Base-by-base conservation (phyloP, 2,797 vertebrate species). In the Hylomyscus alleni region DNA sequence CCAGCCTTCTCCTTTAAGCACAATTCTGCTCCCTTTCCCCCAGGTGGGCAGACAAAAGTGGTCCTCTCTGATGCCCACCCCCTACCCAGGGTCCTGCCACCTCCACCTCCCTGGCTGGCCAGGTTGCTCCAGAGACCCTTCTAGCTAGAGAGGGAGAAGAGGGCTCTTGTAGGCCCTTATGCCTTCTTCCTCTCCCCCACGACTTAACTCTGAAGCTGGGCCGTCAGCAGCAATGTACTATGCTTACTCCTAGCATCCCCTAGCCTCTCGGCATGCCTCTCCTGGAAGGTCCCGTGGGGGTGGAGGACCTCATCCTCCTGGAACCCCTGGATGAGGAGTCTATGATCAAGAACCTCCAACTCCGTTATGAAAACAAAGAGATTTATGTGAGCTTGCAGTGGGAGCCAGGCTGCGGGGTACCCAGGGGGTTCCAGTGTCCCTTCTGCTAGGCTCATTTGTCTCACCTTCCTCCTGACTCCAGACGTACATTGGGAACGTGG, bases 401-500 rank as follows among this genome's bases (percentile, higher is more conserved):
- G 47, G 19, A 58, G 26, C 37, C 60, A 1, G n/a, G 9, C 56
- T 40, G 20, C 17, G 60, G 75, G 52, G 7, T 95, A 83, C 81
- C n/a, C 15, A 50, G 82, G n/a, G 73, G 34, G 34, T 24, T n/a
- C 73, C 31, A 0, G 0, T 12, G 17, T 44, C 8, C 19, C 8
- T 22, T 12, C 20, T 8, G 2, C 34, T 24, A 6, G 1, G 31
- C 50, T 96, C 76, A 90, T 54, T 58, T 84, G 22, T 34, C 91
- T 90, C n/a, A 1, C 26, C 29, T 76, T 87, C 65, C 84, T 80
- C 54, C 29, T 50, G 54, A 13, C 86, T 75, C 4, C 95, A 99
- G 99, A 99, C 99, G 0, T 99, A 99, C 95, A 99, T 99, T 0
- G 99, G 99, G 76, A 98, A 97, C 0, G 99, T 99, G 97, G 97